Base-by-base conservation (phyloP, 2,113 vertebrate genomes). In the Catharus minimus region DNA sequence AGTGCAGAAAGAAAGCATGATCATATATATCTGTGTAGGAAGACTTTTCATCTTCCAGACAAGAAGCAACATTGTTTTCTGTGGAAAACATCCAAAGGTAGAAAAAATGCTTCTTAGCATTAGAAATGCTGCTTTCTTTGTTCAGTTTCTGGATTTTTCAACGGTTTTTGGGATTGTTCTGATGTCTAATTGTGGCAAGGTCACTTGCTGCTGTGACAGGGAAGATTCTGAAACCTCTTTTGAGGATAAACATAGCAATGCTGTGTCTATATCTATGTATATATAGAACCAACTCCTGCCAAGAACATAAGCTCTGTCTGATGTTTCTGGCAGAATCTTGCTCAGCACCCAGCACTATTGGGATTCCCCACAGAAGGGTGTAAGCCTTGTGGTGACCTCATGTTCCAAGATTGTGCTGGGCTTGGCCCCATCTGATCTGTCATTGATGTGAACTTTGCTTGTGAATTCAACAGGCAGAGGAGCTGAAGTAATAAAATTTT, bases 391-490 rank as follows among this genome's bases (percentile, higher is more conserved):
- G 76, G 75, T 96, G 96, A 97, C 92, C 79, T 94, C 93, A 93
- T 90, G 71, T 94, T 95, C 93, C 69, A 95, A 92, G 90, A 89
- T 38, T 96, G 84, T 97, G 92, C 89, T 97, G 92, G 93, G 74
- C 77, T 95, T 81, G 52, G 26, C 38, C 73, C 16, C 18, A 50
- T 92, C 92, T 93, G 80, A 92, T 95, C 82, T 94, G 71, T 95
- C 82, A 5, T 15, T 94, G 83, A 88, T 89, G 69, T 88, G 76
- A 92, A 79, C 72, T 96, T 95, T 95, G 74, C 86, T 78, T 76
- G 11, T 89, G 33, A 47, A 24, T 26, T 93, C 76, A 93, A 86
- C 50, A 96, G 88, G 66, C 93, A 76, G 44, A 92, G 86, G 52
- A 95, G 69, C 92, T 96, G 95, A 95, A 97, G 93, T 96, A 92